Evolutionary conservation across 1,140 invertebrate genomes (phyloP), one percentile per base, ranked within the genome.

Genomic region (Pogonognathellus flavescens): DNA sequence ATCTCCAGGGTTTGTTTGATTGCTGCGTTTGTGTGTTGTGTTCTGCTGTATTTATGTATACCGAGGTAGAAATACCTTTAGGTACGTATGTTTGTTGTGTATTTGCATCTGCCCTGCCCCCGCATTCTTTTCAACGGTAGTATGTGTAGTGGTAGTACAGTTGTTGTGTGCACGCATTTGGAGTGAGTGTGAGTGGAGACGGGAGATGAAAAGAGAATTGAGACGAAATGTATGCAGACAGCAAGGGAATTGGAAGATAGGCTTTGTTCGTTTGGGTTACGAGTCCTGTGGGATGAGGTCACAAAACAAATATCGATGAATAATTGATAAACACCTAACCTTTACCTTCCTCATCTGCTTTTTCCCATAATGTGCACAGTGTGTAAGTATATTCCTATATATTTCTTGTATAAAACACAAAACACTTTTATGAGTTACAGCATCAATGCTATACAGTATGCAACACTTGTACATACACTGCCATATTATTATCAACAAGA

Each of bases 241-340:
- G 53, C 8, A 50, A 81, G 80, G 50, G 50, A 55, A 55, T 81
- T 81, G 50, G 52, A 16, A 57, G 50, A 57, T 57, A 22, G 50
- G 18, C 55, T 81, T 57, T 81, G 50, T 57, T 81, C 53, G 53
- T 50, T n/a, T 16, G 70, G 70, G 70, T 76, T 76, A 76, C 70
- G 70, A 76, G 25, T 76, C 70, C 70, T 50, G 41, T 76, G 70
- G 70, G 70, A 76, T 49, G 31, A 76, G 70, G 41, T 76, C 70
- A 76, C 70, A 76, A 76, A 76, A 81, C 80, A 81, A 81, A 81
- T 81, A 81, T 81, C 55, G 80, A 81, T 81, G 80, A 81, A 81
- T 81, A 81, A 81, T 81, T 81, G 80, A 81, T 81, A 53, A 53
- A 81, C 53, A 55, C 53, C 80, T 81, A 55, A 81, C 80, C 50